Percentiles rank a stretch among this genome's conserved stretches.
These are phyloP conservation scores for Theodoxus fluviatilis DNA, from an alignment of 2,888 invertebrate species.

Conservation along the genomic window DNA sequence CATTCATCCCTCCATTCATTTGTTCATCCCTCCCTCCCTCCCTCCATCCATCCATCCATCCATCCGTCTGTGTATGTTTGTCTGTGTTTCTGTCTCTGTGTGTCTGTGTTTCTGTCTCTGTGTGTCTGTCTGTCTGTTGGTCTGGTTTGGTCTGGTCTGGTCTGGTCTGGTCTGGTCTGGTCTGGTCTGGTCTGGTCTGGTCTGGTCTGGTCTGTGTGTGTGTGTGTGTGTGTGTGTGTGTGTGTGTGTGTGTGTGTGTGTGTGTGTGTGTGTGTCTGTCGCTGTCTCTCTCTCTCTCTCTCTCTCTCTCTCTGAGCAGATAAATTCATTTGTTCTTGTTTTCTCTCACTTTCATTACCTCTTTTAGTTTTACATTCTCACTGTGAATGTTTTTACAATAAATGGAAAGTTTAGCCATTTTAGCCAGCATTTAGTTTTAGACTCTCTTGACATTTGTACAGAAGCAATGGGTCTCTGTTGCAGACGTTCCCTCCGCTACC, in stretches of 20 bases:
- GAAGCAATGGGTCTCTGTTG: conserved; percentile 21
- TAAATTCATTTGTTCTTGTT: background rate
- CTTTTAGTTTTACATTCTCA: background rate
- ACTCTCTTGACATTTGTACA: background rate
- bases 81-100: background rate
- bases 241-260: background rate
- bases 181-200: no score
- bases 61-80: no score
- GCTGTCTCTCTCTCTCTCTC: no score
- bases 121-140: background rate
- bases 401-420: background rate
- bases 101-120: background rate
- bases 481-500: conserved; percentile 71
- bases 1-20: no score
- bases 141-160: background rate
- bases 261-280: background rate
- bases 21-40: no score
- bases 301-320: no score
- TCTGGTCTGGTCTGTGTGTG: background rate
- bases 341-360: background rate
- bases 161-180: no score
- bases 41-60: no score
- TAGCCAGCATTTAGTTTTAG: background rate
- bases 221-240: background rate
- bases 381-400: background rate